Conservation (phyloP, 2,113 vertebrate genomes). For the Monopterus albus region DNA sequence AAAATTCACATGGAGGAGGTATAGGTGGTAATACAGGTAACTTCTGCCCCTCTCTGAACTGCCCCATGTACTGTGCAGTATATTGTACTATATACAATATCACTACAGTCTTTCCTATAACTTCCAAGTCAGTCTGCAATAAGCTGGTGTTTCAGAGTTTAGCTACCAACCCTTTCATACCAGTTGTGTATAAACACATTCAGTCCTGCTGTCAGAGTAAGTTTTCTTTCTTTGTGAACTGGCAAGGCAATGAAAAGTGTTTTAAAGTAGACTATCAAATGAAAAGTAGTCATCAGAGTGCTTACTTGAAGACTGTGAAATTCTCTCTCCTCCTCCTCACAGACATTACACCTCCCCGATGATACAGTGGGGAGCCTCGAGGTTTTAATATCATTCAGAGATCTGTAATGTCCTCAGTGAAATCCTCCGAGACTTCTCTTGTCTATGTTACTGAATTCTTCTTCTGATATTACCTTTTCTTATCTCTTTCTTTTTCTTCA, state of each 20-base stretch:
- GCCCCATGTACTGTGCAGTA: too few relatives aligned
- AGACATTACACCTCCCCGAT: slow-evolving; percentile 29
- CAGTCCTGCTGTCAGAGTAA: too few relatives aligned
- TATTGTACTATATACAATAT: too few relatives aligned
- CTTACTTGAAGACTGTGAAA: slow-evolving; percentile 7
- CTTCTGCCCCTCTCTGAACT: too few relatives aligned
- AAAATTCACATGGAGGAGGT: too few relatives aligned
- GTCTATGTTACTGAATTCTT: slow-evolving; percentile 34
- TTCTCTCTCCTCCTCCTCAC: slow-evolving; percentile 13
- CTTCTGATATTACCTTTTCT: slow-evolving; percentile 14
- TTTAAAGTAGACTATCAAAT: slow-evolving; percentile 32
- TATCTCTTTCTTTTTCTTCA: slow-evolving; percentile 70
- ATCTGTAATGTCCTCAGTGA: slow-evolving; percentile 21
- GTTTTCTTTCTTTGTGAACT: background rate
- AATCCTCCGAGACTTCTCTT: slow-evolving; percentile 5
- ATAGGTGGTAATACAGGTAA: too few relatives aligned
- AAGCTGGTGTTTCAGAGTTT: background rate
- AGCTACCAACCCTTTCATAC: background rate
- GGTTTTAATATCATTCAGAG: slow-evolving; percentile 41
- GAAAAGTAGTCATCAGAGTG: slow-evolving; percentile 22
- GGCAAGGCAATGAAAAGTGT: slow-evolving; percentile 4
- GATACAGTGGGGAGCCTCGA: slow-evolving; percentile 21
- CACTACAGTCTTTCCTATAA: too few relatives aligned
- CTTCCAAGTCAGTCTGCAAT: background rate
- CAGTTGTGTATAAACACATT: background rate